Conservation (phyloP, 2,797 vertebrate species). For the Muscicapa comitata region DNA sequence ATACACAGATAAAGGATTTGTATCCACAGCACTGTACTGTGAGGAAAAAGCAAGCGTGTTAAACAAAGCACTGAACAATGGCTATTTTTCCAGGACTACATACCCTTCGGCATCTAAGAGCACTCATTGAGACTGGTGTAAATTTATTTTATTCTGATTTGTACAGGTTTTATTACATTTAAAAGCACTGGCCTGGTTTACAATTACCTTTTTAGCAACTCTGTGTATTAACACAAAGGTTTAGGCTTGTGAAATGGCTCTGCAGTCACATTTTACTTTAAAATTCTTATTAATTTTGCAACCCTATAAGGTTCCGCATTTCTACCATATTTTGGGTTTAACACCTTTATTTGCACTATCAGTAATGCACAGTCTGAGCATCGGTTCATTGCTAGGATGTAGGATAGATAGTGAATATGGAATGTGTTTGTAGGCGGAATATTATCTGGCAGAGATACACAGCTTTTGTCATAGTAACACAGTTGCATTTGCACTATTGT, state of each 20-base stretch:
- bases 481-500: neutral
- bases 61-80: neutral
- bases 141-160: neutral
- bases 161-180: neutral
- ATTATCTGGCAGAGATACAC: neutral
- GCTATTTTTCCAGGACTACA: neutral
- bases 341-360: neutral
- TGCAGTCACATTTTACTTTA: neutral
- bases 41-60: neutral
- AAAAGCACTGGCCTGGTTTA: neutral
- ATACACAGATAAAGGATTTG: constrained; percentile 73
- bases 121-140: neutral
- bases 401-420: neutral
- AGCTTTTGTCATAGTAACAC: neutral
- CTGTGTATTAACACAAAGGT: neutral
- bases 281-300: neutral
- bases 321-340: neutral
- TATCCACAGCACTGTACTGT: constrained; percentile 73
- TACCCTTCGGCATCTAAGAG: neutral
- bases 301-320: neutral
- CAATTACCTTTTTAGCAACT: neutral
- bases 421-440: neutral
- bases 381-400: neutral
- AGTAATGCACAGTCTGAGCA: neutral
- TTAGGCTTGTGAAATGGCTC: neutral